Evolutionary conservation across 2,797 vertebrate genomes (phyloP), one percentile per base, ranked within the genome.

Genomic region (Acropternis orthonyx): DNA sequence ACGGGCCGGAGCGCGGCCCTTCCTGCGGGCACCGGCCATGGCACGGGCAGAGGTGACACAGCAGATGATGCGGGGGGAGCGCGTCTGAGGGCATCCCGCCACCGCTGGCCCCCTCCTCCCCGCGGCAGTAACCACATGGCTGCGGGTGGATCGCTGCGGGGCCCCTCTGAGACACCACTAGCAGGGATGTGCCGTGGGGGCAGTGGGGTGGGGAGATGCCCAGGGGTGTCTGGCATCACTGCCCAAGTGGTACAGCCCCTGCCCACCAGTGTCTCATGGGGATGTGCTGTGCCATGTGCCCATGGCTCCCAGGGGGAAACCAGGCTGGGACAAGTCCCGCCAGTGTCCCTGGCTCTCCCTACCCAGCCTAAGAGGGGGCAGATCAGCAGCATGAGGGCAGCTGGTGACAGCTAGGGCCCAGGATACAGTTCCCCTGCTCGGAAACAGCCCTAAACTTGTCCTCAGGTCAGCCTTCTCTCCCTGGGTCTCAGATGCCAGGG

Each of bases 391-490:
- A 32, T 2, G 3, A 67, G 44, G 52, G 48, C 30, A n/a, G 43
- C 24, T 21, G 52, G 30, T 4, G 14, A 23, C 6, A 4, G 20
- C 8, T 4, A 2, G n/a, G 43, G 44, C 3, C 43, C 36, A 17
- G 19, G 6, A 9, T 16, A 19, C 22, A 48, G 48, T 24, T 58
- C 3, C 4, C 1, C 27, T 63, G 27, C 49, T 36, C 44, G n/a
- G 36, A 76, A 37, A 20, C 19, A 30, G 24, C 24, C 39, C 21
- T 65, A 41, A 49, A 61, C 27, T 24, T 37, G 22, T 37, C 7
- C 15, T 16, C 46, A 22, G 8, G 10, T 19, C 36, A 5, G 22
- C 20, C 12, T 51, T 37, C 0, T 0, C 17, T 86, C 6, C 1
- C 62, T 34, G 43, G 30, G 28, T 58, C 41, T 84, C 3, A 1